Percentiles rank a stretch among this genome's conserved stretches.
These are phyloP conservation scores for Drosophila hamatofila DNA, from an alignment of 2,888 invertebrate species.

Conservation along the genomic window DNA sequence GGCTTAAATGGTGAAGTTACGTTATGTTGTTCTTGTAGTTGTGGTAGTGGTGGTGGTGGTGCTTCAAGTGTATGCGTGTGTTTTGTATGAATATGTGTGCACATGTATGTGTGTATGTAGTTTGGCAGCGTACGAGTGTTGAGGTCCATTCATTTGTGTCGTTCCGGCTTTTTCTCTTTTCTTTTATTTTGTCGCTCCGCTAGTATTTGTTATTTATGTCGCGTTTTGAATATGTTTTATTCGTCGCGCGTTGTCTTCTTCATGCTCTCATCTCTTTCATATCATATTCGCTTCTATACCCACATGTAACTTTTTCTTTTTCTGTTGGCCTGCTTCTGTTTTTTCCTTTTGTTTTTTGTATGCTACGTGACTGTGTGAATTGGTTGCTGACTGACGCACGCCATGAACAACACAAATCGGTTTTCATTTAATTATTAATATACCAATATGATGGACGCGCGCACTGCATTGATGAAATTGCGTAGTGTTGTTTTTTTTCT, in stretches of 20 bases:
- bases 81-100: conserved; percentile 40
- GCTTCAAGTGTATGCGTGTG: conserved; percentile 49
- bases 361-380: conserved; percentile 55
- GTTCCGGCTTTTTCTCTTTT: conserved; percentile 45
- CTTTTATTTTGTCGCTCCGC: not conserved
- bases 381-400: conserved; percentile 41
- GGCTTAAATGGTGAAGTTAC: conserved; percentile 45
- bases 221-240: conserved; percentile 38
- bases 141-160: conserved; percentile 67
- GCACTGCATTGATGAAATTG: conserved; percentile 34
- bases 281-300: conserved; percentile 44
- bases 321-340: conserved; percentile 34
- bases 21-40: conserved; percentile 32
- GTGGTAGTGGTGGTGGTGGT: conserved; percentile 20
- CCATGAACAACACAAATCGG: conserved; percentile 40
- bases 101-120: conserved; percentile 43
- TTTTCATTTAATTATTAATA: conserved; percentile 35
- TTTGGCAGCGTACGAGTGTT: conserved; percentile 61
- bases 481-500: conserved; percentile 22
- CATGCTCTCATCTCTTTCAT: conserved; percentile 35
- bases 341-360: conserved; percentile 25
- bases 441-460: conserved; percentile 11
- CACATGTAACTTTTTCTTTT: conserved; percentile 57
- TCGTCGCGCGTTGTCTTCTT: conserved; percentile 40
- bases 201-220: conserved; percentile 47